Base-by-base conservation (phyloP, 2,113 vertebrate genomes). In the Crotalus horridus region DNA sequence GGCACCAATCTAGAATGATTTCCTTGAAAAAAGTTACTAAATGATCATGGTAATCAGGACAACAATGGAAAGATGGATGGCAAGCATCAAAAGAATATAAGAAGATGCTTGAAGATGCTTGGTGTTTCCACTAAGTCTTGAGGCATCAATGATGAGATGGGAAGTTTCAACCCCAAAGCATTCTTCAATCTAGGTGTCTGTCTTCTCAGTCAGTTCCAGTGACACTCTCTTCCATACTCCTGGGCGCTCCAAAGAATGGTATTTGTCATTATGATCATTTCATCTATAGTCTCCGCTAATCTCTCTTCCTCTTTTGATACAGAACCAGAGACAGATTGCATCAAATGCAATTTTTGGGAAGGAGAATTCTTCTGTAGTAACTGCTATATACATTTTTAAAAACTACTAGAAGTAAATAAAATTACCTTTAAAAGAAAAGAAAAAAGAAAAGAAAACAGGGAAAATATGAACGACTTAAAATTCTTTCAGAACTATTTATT, bases 161-260 rank as follows among this genome's bases (percentile, higher is more conserved):
- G 23, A 0, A 20, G 4, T 0, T 69, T 90, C 53, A 92, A 43
- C 48, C 64, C 55, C 56, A 33, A n/a, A 43, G 0, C 6, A 2
- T 64, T 93, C 96, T 86, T 85, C 53, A 0, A 1, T 23, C 26
- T 51, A 1, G 0, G 87, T 88, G 91, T 43, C 74, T 81, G 7
- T 43, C 0, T 0, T 43, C 64, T 6, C 0, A 0, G 0, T 0
- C 90, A 0, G 87, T 59, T 91, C 21, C 48, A 0, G 89, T 85
- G 1, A 29, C 0, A 91, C 88, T 59, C 21, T 12, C n/a, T 29
- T 87, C 90, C 92, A n/a, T 54, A 61, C 15, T 59, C 81, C 24
- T 89, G 23, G 15, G 3, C 1, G 11, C 0, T 58, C 26, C 1
- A 81, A 0, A 21, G 12, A 5, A 24, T 4, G 0, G 7, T 6